phyloP scores from a whole-genome alignment of 1,140 invertebrate genomes.

The Cotesia vestalis region DNA sequence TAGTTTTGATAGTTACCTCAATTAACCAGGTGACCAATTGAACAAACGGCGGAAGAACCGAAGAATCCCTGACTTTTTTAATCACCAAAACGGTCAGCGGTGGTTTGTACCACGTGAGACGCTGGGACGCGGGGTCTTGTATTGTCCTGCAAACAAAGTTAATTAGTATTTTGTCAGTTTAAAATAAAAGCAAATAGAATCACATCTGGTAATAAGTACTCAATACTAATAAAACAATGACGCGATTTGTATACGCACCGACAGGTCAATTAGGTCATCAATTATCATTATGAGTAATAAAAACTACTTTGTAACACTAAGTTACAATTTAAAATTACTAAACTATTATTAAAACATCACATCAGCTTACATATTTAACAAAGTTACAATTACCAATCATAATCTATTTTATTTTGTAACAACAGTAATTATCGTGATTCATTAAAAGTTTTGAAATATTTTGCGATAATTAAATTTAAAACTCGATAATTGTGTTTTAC shows the following conservation, averaged over 20 bases:
- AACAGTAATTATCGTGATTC: too few species aligned
- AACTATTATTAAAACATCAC: too few species aligned
- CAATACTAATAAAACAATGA: neutral
- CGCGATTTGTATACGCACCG: neutral
- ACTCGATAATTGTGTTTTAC: too few species aligned
- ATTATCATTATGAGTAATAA: too few species aligned
- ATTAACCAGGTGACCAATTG: constrained; percentile 94
- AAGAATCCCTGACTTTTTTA: constrained; percentile 92
- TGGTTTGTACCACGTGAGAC: constrained; percentile 95
- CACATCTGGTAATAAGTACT: neutral
- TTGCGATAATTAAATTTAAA: too few species aligned
- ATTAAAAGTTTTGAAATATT: too few species aligned
- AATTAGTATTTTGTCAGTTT: constrained; percentile 22
- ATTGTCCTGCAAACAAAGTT: constrained; percentile 80
- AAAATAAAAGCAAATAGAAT: neutral
- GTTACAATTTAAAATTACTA: too few species aligned
- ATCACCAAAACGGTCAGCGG: constrained; percentile 94
- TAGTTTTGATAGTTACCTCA: constrained; percentile 70
- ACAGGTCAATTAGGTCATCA: constrained; percentile 5
- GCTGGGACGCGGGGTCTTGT: constrained; percentile 95
- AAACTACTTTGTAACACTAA: too few species aligned
- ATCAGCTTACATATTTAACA: too few species aligned
- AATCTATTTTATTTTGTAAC: too few species aligned
- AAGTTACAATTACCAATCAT: too few species aligned
- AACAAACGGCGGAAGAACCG: constrained; percentile 89